Evolutionary conservation across 2,888 invertebrate species (phyloP).

Genomic region (Trichogramma dendrolimi): DNA sequence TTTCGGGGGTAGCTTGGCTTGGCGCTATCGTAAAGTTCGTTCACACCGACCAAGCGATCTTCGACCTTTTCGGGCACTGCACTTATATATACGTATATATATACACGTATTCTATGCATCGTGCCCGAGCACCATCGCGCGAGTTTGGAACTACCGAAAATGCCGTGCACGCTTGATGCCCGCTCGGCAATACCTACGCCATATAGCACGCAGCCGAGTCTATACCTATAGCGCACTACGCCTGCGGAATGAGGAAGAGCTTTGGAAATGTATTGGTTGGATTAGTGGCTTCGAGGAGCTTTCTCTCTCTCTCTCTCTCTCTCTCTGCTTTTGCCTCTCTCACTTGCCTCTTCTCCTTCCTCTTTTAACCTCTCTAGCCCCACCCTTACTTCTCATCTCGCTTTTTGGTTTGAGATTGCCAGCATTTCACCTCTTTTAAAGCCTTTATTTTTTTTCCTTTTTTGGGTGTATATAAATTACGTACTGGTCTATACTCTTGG

Average conservation of each 20-base stretch:
- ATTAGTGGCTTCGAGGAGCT: constrained; percentile 21
- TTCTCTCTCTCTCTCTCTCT: constrained; percentile 9
- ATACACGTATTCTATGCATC: not conserved
- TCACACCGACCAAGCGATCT: constrained; percentile 29
- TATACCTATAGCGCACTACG: constrained; percentile 7
- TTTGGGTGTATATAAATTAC: not conserved
- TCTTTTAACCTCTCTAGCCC: not conserved
- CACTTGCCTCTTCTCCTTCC: not conserved
- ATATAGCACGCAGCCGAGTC: constrained; percentile 16
- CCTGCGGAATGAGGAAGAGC: not conserved
- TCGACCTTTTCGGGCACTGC: constrained; percentile 18
- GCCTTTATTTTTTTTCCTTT: constrained; percentile 21
- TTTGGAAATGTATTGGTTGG: constrained; percentile 28
- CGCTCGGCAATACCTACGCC: not conserved
- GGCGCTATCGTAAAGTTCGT: constrained; percentile 33
- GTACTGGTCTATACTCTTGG: no score
- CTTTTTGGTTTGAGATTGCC: not conserved
- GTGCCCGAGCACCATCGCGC: not conserved
- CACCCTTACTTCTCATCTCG: constrained; percentile 3
- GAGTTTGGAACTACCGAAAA: constrained; percentile 22
- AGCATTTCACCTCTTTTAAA: not conserved
- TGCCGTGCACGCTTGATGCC: constrained; percentile 22
- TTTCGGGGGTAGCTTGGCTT: constrained; percentile 26
- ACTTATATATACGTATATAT: not conserved
- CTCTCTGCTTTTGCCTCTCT: constrained; percentile 9